phyloP scores from a whole-genome alignment of 2,113 vertebrate species.

The Sylvilagus bachmani region DNA sequence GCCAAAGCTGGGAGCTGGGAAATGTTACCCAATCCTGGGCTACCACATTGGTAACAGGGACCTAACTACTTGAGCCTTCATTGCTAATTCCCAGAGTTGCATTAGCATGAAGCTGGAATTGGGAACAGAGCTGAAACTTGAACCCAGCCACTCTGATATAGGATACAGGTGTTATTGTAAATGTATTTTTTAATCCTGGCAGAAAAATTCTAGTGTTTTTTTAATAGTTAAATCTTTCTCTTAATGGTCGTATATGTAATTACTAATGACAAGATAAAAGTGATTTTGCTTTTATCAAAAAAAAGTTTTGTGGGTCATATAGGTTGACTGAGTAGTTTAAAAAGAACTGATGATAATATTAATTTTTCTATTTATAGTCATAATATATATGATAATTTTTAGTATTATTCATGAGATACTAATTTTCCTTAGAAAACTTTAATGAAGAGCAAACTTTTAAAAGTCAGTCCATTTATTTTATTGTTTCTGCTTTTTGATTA shows the following conservation, averaged over 20 bases:
- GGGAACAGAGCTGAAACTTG: no score
- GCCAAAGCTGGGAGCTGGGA: no score
- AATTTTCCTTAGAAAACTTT: constrained; percentile 49
- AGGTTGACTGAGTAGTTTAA: neutral
- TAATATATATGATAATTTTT: constrained; percentile 7
- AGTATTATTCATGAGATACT: constrained; percentile 48
- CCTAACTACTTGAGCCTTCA: no score
- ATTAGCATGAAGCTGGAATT: no score
- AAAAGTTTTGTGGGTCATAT: constrained; percentile 38
- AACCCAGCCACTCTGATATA: no score
- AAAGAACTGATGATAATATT: neutral
- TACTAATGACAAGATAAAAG: constrained; percentile 53
- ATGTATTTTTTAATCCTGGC: constrained; percentile 22
- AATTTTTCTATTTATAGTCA: constrained; percentile 32
- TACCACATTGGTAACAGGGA: no score
- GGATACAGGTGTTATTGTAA: neutral
- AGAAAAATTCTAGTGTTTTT: constrained; percentile 15
- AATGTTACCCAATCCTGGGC: no score
- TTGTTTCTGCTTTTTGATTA: constrained; percentile 63
- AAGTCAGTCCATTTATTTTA: neutral
- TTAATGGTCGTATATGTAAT: neutral
- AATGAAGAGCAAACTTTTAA: constrained; percentile 14
- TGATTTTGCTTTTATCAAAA: constrained; percentile 12
- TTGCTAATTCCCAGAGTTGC: no score
- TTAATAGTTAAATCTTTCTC: neutral